Conservation (phyloP, 2,113 vertebrate species). For the Agelaius tricolor region DNA sequence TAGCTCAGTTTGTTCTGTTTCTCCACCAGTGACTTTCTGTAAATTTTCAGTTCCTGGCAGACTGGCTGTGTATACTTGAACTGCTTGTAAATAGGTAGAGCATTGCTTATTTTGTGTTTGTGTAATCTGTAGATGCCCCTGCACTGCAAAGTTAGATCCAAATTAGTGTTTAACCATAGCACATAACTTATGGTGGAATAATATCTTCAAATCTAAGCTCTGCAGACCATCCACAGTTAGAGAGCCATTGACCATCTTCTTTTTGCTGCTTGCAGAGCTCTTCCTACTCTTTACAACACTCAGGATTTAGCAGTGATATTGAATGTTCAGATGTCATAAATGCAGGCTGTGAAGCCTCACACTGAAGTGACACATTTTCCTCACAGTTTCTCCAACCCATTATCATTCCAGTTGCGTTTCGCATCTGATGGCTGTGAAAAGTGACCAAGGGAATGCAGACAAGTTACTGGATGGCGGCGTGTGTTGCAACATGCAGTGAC, state of each 20-base stretch:
- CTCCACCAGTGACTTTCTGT: neutral
- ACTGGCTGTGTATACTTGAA: neutral
- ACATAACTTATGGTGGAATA: neutral
- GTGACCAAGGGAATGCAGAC: slow-evolving; percentile 41
- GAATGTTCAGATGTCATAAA: neutral
- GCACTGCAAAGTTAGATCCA: neutral
- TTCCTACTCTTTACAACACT: neutral
- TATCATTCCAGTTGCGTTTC: neutral
- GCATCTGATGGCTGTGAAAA: neutral
- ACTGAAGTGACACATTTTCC: neutral
- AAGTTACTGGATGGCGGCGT: slow-evolving; percentile 5
- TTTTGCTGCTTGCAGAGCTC: neutral
- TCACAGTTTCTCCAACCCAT: neutral
- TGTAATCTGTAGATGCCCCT: neutral
- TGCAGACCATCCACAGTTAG: neutral
- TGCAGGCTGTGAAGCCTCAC: neutral
- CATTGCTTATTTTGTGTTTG: neutral
- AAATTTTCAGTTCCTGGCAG: slow-evolving; percentile 1
- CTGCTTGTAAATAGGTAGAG: neutral
- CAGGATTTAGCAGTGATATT: neutral
- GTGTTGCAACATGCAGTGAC: slow-evolving; percentile 33
- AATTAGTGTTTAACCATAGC: neutral
- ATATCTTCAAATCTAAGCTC: neutral
- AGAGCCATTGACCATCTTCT: neutral
- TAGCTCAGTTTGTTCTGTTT: neutral